Base-by-base conservation (phyloP, 2,113 vertebrate genomes). In the Hirundichthys speculiger region DNA sequence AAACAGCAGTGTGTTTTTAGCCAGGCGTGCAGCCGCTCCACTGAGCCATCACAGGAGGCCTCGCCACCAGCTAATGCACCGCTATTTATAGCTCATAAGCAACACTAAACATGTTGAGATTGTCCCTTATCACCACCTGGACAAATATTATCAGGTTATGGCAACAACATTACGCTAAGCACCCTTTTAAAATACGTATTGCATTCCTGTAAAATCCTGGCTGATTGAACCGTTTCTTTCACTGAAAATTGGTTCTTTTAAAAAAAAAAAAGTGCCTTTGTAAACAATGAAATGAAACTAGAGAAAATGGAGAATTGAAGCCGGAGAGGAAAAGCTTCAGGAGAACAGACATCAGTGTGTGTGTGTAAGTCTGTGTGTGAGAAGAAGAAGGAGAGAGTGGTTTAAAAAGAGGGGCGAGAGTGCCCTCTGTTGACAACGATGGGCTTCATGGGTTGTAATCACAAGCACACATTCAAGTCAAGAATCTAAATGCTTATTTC, bases 341-440 rank as follows among this genome's bases (percentile, higher is more conserved):
- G 27, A 69, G 49, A 43, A 22, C 19, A 57, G 59, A 10, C 30
- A 7, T 34, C 30, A 1, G 30, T 10, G 30, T 34, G 30, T 2
- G n/a, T 25, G 64, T 59, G 71, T n/a, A n/a, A n/a, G n/a, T 25
- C 30, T 14, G 52, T 50, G 51, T 71, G 43, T 55, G 40, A 1
- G n/a, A 21, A 2, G 67, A 45, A 41, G 25, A 58, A 27, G 27
- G 51, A 47, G 56, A 53, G 18, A 60, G 69, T 13, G 41, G 45
- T 15, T 13, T 22, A 55, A 46, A 76, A 21, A 20, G 54, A 87
- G 81, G 79, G 41, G 62, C 58, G 16, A 77, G 49, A 86, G 83
- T 82, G 87, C 89, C 89, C 87, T 86, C 89, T 90, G 52, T 88
- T 84, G 87, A 48, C 69, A 12, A 27, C 75, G 24, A 12, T 13